Conservation (phyloP, 2,797 vertebrate species). For the Sebastiscus tertius region DNA sequence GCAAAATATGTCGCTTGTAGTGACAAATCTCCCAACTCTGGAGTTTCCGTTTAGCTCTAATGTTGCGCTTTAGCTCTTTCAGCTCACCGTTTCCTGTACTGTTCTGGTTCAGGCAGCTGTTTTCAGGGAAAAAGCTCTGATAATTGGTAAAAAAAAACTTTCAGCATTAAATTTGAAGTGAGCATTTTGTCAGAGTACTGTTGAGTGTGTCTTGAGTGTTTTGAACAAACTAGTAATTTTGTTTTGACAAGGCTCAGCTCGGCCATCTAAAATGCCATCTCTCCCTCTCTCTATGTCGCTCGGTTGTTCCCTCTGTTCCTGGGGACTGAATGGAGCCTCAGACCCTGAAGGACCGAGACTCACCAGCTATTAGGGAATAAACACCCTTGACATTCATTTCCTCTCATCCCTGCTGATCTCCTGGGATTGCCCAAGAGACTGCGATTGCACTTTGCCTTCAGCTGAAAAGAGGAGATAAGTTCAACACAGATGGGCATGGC, state of each 20-base stretch:
- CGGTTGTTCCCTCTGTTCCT: neutral
- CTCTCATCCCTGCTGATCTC: conserved; percentile 39
- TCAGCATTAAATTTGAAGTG: neutral
- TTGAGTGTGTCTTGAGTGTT: conserved; percentile 1
- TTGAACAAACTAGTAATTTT: conserved; percentile 12
- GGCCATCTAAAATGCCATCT: conserved; percentile 25
- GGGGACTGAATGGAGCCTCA: conserved; percentile 10
- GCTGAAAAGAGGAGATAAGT: conserved; percentile 44
- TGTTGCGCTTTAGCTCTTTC: neutral
- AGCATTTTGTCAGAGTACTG: neutral
- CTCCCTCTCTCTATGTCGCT: neutral
- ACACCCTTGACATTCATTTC: conserved; percentile 49
- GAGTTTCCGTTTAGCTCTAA: neutral
- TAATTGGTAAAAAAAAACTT: neutral
- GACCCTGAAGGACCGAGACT: conserved; percentile 1
- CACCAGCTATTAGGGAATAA: conserved; percentile 46
- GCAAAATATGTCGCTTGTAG: neutral
- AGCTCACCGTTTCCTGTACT: neutral
- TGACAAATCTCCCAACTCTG: neutral
- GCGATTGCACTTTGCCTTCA: conserved; percentile 17
- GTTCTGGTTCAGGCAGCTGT: neutral
- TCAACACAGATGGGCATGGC: conserved; percentile 27
- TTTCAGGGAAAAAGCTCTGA: neutral
- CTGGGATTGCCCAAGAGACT: conserved; percentile 34
- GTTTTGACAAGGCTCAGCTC: conserved; percentile 23